phyloP scores from a whole-genome alignment of 2,888 invertebrate genomes.

The Celastrina argiolus region DNA sequence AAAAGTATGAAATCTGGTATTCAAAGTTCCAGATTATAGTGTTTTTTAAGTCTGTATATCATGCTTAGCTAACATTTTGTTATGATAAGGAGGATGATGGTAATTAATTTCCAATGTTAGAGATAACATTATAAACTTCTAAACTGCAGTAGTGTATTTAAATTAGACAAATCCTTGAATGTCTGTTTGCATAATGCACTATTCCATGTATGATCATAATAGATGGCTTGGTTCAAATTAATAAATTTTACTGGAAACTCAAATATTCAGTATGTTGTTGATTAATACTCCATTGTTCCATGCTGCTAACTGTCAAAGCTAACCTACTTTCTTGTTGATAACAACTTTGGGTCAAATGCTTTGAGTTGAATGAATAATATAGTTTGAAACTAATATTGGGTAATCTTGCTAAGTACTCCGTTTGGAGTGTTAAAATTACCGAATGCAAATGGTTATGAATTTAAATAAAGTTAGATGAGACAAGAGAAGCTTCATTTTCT shows the following conservation, averaged over 20 bases:
- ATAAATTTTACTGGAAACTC: conserved; percentile 18
- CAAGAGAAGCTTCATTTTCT: too few species aligned
- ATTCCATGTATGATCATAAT: conserved; percentile 16
- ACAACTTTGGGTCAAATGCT: conserved; percentile 26
- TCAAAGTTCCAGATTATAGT: neutral
- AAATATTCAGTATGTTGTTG: conserved; percentile 21
- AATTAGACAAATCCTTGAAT: conserved; percentile 17
- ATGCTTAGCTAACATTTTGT: neutral
- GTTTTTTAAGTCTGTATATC: neutral
- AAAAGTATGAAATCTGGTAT: too few species aligned
- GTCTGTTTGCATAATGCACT: neutral
- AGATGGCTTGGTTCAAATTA: conserved; percentile 17
- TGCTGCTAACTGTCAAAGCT: conserved; percentile 25
- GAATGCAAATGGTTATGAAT: neutral
- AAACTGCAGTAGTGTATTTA: conserved; percentile 6
- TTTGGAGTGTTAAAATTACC: conserved; percentile 8
- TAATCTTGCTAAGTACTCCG: conserved; percentile 10
- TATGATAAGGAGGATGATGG: neutral
- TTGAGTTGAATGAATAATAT: conserved; percentile 25
- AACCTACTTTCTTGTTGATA: conserved; percentile 35
- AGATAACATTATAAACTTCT: neutral
- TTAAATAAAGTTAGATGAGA: neutral
- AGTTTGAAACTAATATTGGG: conserved; percentile 21
- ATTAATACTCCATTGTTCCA: conserved; percentile 22
- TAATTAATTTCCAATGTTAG: neutral